Evolutionary conservation across 2,797 vertebrate species (phyloP), one percentile per base, ranked within the genome.

Genomic region (Poliocrania exsul): DNA sequence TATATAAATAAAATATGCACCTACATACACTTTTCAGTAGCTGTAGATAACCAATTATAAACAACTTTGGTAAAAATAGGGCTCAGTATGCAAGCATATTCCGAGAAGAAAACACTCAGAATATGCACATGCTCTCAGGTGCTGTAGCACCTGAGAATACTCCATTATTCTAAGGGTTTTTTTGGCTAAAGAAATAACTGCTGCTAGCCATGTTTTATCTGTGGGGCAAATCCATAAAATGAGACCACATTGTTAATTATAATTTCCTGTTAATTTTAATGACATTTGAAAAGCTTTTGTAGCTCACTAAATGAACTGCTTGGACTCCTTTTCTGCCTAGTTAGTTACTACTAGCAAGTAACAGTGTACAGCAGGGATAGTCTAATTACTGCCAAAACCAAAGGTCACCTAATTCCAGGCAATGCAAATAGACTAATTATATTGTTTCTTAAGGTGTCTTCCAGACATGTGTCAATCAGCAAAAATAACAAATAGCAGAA

Each of bases 371-470:
- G 96, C 91, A 95, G 96, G 95, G 97, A 97, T 97, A 97, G 97
- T 97, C 97, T 99, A 99, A 99, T 99, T 98, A 99, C 98, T 98
- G 98, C 97, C 98, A 98, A 98, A 98, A 98, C 98, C 98, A 99
- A 98, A 99, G 98, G 98, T 98, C 98, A 98, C 44, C 86, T 97
- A 98, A 98, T 98, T 98, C 97, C 96, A 98, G 97, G 96, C 98
- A 98, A 98, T 98, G 98, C 97, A 98, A 98, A 98, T 98, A 97
- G 97, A 97, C 98, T 98, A 98, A 98, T 98, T 98, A 98, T 97
- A 98, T 97, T 96, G 95, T 96, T 96, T 98, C 97, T 95, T 96
- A 98, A 98, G 82, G 92, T 95, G n/a, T 92, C 64, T 89, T 91
- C 46, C 10, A 89, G 95, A 95, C 97, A 98, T 97, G 97, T 98